These are phyloP conservation scores for Anoura caudifer DNA, from an alignment of 2,113 vertebrate species.

Conservation along the genomic window DNA sequence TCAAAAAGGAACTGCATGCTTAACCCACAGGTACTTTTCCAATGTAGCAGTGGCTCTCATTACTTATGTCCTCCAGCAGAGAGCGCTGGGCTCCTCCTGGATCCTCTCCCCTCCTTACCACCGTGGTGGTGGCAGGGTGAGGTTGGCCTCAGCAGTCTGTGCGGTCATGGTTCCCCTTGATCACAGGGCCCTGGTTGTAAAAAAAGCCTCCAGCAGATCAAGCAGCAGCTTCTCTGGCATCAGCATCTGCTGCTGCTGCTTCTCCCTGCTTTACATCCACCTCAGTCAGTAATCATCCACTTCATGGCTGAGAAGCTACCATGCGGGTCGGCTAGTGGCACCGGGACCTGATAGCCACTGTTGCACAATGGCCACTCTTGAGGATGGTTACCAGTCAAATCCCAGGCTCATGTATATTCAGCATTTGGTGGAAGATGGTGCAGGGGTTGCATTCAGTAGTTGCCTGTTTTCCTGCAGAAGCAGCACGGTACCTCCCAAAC, in stretches of 20 bases:
- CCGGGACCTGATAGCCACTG: constrained; percentile 90
- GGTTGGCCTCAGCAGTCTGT: constrained; percentile 96
- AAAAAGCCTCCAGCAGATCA: constrained; percentile 89
- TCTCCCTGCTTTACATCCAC: constrained; percentile 85
- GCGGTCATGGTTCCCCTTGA: constrained; percentile 91
- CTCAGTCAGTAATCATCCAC: constrained; percentile 92
- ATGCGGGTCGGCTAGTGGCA: constrained; percentile 86
- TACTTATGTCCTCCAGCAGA: accelerated
- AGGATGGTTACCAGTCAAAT: constrained; percentile 87
- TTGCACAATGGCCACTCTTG: constrained; percentile 84
- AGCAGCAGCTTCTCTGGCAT: constrained; percentile 93
- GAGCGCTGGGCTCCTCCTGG: neutral
- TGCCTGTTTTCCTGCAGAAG: constrained; percentile 82
- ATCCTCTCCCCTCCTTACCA: constrained; percentile 74
- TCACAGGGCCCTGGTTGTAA: constrained; percentile 87
- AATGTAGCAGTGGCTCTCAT: accelerated
- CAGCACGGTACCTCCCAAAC: constrained; percentile 91
- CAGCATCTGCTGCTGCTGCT: constrained; percentile 84
- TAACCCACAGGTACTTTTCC: neutral
- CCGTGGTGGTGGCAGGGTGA: constrained; percentile 94
- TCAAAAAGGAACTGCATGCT: neutral
- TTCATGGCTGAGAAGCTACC: constrained; percentile 94
- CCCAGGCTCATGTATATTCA: constrained; percentile 94
- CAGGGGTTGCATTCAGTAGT: constrained; percentile 93
- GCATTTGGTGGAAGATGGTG: constrained; percentile 89